Percentiles rank a stretch among this genome's conserved stretches.
These are phyloP conservation scores for Antheraea mylitta DNA, from an alignment of 1,140 invertebrate genomes.

Conservation along the genomic window DNA sequence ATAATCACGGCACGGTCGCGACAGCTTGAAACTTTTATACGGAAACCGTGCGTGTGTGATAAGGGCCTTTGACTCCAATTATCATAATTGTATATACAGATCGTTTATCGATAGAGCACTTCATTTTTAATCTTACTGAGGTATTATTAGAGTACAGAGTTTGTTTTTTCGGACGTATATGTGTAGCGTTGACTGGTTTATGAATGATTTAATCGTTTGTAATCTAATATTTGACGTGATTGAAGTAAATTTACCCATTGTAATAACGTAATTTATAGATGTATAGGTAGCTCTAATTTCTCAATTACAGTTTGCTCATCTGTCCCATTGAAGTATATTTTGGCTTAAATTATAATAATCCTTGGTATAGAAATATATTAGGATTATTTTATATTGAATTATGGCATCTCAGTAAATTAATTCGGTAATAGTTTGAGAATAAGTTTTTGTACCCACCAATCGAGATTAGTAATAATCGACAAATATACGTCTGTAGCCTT, in stretches of 20 bases:
- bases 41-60: neutral
- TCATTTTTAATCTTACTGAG: neutral
- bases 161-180: constrained; percentile 56
- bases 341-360: no score
- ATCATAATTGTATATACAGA: neutral
- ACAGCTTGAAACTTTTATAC: no score
- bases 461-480: neutral
- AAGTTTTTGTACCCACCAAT: neutral
- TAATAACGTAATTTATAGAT: constrained; percentile 19
- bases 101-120: neutral
- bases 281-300: no score
- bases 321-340: no score
- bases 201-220: neutral
- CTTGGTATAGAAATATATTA: neutral
- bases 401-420: neutral
- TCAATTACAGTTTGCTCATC: no score
- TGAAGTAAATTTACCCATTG: constrained; percentile 34
- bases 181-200: constrained; percentile 34
- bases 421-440: neutral
- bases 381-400: neutral
- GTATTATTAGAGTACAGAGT: constrained; percentile 8
- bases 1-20: no score
- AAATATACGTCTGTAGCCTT: neutral
- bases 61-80: neutral
- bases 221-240: neutral